A percentile compares a stretch with the other conserved stretches of the same genome.
Conservation (phyloP, 2,888 invertebrate genomes). For the Drosophila mercatorum region DNA sequence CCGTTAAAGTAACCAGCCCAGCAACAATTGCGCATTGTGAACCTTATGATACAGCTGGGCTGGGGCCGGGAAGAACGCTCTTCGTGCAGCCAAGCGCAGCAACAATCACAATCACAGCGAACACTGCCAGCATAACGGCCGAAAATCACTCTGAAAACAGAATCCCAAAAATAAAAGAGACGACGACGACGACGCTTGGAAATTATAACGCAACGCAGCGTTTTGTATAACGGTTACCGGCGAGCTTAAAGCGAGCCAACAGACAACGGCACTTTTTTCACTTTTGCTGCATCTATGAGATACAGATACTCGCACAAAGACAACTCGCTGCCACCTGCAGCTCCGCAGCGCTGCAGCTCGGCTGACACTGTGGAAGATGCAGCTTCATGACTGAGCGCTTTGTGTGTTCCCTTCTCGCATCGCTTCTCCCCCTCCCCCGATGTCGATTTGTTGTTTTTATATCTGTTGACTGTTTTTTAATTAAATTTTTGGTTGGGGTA, state of each 20-base stretch:
- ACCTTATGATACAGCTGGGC: constrained; percentile 43
- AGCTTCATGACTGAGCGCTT: constrained; percentile 61
- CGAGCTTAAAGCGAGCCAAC: constrained; percentile 50
- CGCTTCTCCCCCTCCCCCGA: background rate
- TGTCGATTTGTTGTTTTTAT: constrained; percentile 29
- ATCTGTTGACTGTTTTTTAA: constrained; percentile 69
- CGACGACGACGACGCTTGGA: constrained; percentile 48
- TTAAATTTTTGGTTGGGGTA: constrained; percentile 58
- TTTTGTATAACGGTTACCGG: constrained; percentile 74
- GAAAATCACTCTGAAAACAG: constrained; percentile 55
- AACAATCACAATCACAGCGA: constrained; percentile 36
- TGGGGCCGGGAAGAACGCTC: constrained; percentile 39
- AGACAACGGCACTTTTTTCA: constrained; percentile 73
- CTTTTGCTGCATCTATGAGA: constrained; percentile 69
- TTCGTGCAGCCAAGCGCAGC: constrained; percentile 61
- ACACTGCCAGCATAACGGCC: constrained; percentile 64
- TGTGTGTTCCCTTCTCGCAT: constrained; percentile 21
- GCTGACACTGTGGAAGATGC: constrained; percentile 45
- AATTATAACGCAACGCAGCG: constrained; percentile 68
- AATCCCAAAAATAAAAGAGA: constrained; percentile 57
- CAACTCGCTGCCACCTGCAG: constrained; percentile 60
- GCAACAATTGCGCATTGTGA: constrained; percentile 58
- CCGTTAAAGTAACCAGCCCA: constrained; percentile 37
- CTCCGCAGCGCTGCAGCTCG: background rate
- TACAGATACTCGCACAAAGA: constrained; percentile 47